Evolutionary conservation across 2,888 invertebrate species (phyloP).

Genomic region (Diaphora mendica): DNA sequence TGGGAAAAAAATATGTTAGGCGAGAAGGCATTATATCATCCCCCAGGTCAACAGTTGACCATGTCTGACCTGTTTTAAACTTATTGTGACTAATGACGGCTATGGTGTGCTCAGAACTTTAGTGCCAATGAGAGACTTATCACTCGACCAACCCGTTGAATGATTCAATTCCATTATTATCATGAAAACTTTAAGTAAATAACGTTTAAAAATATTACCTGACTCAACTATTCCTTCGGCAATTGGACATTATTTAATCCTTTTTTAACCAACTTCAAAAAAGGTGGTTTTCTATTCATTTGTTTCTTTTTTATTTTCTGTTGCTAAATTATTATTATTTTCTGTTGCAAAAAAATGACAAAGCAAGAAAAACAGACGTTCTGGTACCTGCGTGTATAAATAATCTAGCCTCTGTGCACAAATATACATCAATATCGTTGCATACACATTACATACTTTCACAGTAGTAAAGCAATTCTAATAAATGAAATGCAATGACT

Average conservation of each 20-base stretch:
- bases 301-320: too few relatives aligned
- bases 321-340: neutral
- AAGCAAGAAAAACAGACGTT: too few relatives aligned
- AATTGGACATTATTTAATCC: neutral
- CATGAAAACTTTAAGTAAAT: neutral
- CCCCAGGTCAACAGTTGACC: neutral
- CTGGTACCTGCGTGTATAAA: too few relatives aligned
- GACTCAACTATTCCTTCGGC: neutral
- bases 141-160: neutral
- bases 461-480: constrained; percentile 31
- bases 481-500: constrained; percentile 61
- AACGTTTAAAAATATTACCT: neutral
- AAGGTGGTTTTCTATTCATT: too few relatives aligned
- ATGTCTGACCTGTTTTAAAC: neutral
- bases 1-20: neutral
- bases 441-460: neutral
- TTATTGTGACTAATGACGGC: neutral
- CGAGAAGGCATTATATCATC: neutral
- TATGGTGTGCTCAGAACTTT: neutral
- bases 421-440: neutral
- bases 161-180: neutral
- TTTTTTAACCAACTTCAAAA: too few relatives aligned
- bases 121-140: neutral
- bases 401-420: neutral
- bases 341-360: neutral